phyloP scores from a whole-genome alignment of 2,797 vertebrate species.

The Thalassophryne amazonica region DNA sequence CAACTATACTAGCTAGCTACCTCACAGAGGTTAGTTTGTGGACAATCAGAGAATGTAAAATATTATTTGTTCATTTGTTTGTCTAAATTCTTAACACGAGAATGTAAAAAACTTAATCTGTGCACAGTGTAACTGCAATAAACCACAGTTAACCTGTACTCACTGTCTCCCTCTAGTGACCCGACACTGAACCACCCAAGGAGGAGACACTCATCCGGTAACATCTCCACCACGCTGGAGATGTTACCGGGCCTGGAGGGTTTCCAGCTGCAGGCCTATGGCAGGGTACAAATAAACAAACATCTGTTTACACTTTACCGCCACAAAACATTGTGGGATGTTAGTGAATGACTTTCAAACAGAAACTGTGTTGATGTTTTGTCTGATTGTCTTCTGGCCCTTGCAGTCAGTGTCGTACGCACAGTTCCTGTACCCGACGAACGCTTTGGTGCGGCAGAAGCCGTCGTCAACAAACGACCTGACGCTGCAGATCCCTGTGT shows the following conservation, averaged over 20 bases:
- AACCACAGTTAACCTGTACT: background rate
- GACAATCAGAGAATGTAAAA: too few species aligned
- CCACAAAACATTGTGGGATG: too few species aligned
- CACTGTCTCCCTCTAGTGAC: constrained; percentile 31
- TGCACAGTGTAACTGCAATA: background rate
- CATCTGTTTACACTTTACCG: constrained; percentile 15
- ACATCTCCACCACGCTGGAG: constrained; percentile 70
- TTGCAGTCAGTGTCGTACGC: constrained; percentile 94
- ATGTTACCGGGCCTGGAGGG: constrained; percentile 91
- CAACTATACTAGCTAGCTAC: too few species aligned
- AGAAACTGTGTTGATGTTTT: too few species aligned
- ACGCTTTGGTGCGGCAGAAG: constrained; percentile 88
- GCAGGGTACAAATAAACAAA: constrained; percentile 83
- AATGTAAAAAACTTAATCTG: too few species aligned
- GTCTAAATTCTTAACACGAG: too few species aligned
- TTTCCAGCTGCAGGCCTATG: constrained; percentile 89
- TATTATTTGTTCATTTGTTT: too few species aligned
- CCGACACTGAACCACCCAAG: constrained; percentile 55
- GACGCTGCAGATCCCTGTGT: constrained; percentile 64
- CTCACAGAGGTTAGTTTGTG: too few species aligned
- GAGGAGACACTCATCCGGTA: constrained; percentile 70
- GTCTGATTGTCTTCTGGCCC: background rate
- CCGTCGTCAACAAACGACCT: constrained; percentile 68
- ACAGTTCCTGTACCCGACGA: constrained; percentile 91
- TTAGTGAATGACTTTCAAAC: too few species aligned